Evolutionary conservation across 1,140 invertebrate genomes (phyloP).

Genomic region (Sinonovacula constricta): DNA sequence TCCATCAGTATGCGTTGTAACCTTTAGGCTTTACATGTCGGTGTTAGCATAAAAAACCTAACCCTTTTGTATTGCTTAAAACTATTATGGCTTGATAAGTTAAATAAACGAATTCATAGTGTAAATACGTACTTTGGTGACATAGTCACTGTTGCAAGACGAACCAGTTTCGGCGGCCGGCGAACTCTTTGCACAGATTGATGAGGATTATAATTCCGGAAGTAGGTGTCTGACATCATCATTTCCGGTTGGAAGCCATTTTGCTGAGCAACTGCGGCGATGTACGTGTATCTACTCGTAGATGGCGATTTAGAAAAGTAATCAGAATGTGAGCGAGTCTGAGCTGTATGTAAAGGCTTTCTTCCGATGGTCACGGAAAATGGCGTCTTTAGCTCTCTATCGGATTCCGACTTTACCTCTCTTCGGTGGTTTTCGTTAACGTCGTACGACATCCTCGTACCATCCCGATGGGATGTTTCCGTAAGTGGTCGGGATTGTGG

Average conservation of each 20-base stretch:
- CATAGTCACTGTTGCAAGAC: slow-evolving; percentile 46
- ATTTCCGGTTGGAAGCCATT: slow-evolving; percentile 10
- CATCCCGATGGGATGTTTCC: slow-evolving; percentile 36
- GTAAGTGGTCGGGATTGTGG: slow-evolving; percentile 26
- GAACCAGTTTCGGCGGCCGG: slow-evolving; percentile 43
- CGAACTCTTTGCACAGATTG: slow-evolving; percentile 15
- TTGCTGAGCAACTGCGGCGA: slow-evolving; percentile 25
- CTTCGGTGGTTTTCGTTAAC: background rate
- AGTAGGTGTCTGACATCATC: slow-evolving; percentile 2
- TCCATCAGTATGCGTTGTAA: no score
- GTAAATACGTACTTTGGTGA: slow-evolving; percentile 55
- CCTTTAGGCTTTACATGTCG: no score
- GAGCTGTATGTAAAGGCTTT: slow-evolving; percentile 45
- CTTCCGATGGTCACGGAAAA: slow-evolving; percentile 40
- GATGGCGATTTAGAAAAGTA: slow-evolving; percentile 44
- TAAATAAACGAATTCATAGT: no score
- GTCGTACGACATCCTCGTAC: slow-evolving; percentile 39
- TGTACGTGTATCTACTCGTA: slow-evolving; percentile 16
- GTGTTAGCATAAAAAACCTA: no score
- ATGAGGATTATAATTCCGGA: slow-evolving; percentile 14
- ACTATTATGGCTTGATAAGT: no score
- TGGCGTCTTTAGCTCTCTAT: slow-evolving; percentile 28
- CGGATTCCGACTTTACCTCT: slow-evolving; percentile 20
- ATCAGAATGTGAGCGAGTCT: slow-evolving; percentile 47
- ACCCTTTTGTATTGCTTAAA: no score